phyloP scores from a whole-genome alignment of 2,888 invertebrate species.

The Drosophila nr. medialis region DNA sequence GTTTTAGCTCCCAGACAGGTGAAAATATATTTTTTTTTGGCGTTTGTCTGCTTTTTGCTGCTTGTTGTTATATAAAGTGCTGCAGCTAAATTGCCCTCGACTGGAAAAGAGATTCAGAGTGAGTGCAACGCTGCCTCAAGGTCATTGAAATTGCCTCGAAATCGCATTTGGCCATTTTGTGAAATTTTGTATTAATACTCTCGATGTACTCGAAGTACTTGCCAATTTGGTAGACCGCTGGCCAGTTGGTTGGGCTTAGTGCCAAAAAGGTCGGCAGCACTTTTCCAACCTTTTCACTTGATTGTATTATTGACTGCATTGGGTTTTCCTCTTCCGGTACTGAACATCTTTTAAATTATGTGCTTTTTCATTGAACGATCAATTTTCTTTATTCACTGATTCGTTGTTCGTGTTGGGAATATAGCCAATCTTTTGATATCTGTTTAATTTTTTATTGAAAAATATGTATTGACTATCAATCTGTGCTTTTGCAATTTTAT shows the following conservation, averaged over 20 bases:
- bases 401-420: background rate
- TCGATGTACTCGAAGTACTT: slow-evolving; percentile 8
- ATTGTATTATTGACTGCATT: background rate
- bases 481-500: background rate
- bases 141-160: slow-evolving; percentile 73
- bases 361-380: slow-evolving; percentile 19
- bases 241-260: slow-evolving; percentile 9
- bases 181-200: slow-evolving; percentile 15
- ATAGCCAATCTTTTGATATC: background rate
- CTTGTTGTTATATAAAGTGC: slow-evolving; percentile 61
- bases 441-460: background rate
- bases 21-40: slow-evolving; percentile 61
- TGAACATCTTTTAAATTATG: slow-evolving; percentile 20
- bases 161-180: slow-evolving; percentile 28
- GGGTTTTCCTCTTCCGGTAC: slow-evolving; percentile 20
- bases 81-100: slow-evolving; percentile 41
- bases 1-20: slow-evolving; percentile 65
- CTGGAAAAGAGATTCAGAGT: slow-evolving; percentile 21
- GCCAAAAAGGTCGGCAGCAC: slow-evolving; percentile 37
- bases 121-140: slow-evolving; percentile 69
- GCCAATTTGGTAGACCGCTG: slow-evolving; percentile 36
- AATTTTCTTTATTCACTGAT: slow-evolving; percentile 9
- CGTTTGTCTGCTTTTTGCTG: slow-evolving; percentile 24
- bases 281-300: slow-evolving; percentile 24
- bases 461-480: background rate